These are phyloP conservation scores for Scylla paramamosain DNA, from an alignment of 1,140 invertebrate genomes.

Conservation along the genomic window DNA sequence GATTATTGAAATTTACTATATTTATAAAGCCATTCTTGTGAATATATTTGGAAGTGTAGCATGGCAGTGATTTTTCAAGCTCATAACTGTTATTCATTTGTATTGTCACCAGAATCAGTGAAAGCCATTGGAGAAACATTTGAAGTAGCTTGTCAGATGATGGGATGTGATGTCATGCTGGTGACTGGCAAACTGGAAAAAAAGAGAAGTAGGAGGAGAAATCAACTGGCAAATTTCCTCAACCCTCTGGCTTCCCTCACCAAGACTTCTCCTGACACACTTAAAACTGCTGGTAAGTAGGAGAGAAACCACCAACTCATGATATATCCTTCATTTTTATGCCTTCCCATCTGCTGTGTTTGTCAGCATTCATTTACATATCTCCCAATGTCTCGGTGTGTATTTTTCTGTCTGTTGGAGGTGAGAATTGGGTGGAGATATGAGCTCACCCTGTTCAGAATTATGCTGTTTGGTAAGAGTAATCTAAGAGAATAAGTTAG, in stretches of 20 bases:
- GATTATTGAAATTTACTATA: too few relatives aligned
- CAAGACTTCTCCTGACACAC: conserved; percentile 81
- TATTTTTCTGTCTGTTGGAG: too few relatives aligned
- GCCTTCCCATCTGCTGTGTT: too few relatives aligned
- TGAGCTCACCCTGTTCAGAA: too few relatives aligned
- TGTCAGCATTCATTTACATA: too few relatives aligned
- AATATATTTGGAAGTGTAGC: too few relatives aligned
- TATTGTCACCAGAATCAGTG: conserved; percentile 87
- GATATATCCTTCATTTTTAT: too few relatives aligned
- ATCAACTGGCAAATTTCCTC: conserved; percentile 80
- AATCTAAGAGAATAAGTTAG: too few relatives aligned
- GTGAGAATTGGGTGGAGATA: too few relatives aligned
- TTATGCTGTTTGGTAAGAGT: too few relatives aligned
- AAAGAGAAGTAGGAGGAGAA: conserved; percentile 86
- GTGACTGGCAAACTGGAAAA: conserved; percentile 85
- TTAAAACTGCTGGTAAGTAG: conserved; percentile 85
- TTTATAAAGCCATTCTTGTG: too few relatives aligned
- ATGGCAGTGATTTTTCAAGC: background rate
- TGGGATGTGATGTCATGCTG: conserved; percentile 79
- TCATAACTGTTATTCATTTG: conserved; percentile 66
- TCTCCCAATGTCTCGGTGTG: too few relatives aligned
- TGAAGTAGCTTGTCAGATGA: conserved; percentile 88
- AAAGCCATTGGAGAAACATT: conserved; percentile 93
- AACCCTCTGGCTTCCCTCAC: conserved; percentile 70
- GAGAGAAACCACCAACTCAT: background rate